Base-by-base conservation (phyloP, 2,113 vertebrate genomes). In the Zeus faber region DNA sequence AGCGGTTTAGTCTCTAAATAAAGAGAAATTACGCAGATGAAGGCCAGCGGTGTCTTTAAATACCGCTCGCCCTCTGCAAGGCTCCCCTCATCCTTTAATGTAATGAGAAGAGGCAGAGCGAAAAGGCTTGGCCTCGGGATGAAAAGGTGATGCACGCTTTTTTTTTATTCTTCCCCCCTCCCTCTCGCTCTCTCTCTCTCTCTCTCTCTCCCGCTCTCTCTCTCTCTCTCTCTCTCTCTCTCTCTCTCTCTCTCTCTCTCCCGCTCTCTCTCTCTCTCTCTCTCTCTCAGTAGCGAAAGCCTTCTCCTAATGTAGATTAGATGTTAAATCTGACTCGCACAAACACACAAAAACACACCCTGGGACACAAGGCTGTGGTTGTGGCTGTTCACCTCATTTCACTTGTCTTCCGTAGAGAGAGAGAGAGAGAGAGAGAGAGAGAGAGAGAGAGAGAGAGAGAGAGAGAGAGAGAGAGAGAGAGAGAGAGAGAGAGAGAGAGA, bases 241-340 rank as follows among this genome's bases (percentile, higher is more conserved):
- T 81, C 80, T 70, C 65, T 50, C 45, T 14, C 26, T n/a, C 18
- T 17, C 4, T 6, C 20, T 48, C 76, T 81, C 80, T 70, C 65
- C 48, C 48, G 14, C 17, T 21, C 31, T 17, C 3, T 5, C 23
- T 49, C 76, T 79, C 82, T 71, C 65, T 50, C 48, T 5, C 9
- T 67, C 68, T 22, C 31, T 18, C 18, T 56, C 63, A 76, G 74
- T 17, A 54, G 44, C 71, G 52, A 82, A 76, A 82, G 80, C 80
- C 83, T 83, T 82, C 70, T 80, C 76, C 82, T 87, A 86, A 86
- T 85, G 83, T 80, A 83, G 83, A 87, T 87, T 82, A 84, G 80
- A 85, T 81, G 79, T 64, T 78, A 83, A 82, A 80, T 80, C 79
- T 82, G 66, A 82, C n/a, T n/a, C n/a, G n/a, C n/a, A n/a, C n/a